These are phyloP conservation scores for Galerucella calmariensis DNA, from an alignment of 2,888 invertebrate genomes.

Conservation along the genomic window DNA sequence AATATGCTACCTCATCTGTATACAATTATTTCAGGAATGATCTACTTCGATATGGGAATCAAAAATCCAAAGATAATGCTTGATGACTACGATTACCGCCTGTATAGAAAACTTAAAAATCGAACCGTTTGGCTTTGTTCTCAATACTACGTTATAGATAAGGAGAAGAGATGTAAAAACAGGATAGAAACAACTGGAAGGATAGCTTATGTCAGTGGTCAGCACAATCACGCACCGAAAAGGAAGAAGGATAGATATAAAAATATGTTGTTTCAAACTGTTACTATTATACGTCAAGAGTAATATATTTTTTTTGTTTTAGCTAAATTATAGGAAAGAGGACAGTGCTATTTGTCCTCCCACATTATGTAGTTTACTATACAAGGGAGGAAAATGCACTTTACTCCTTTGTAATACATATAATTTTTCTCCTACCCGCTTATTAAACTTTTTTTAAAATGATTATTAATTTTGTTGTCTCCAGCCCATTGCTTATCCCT, in stretches of 20 bases:
- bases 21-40: slow-evolving; percentile 42
- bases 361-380: no score
- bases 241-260: slow-evolving; percentile 45
- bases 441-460: no score
- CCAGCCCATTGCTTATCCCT: no score
- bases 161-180: slow-evolving; percentile 46
- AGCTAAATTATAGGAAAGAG: no score
- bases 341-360: no score
- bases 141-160: slow-evolving; percentile 43
- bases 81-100: slow-evolving; percentile 46
- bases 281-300: slow-evolving; percentile 47
- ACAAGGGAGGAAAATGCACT: no score
- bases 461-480: no score
- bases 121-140: slow-evolving; percentile 50
- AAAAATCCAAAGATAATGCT: slow-evolving; percentile 52
- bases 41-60: slow-evolving; percentile 48
- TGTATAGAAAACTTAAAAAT: slow-evolving; percentile 45
- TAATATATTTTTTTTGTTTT: not conserved
- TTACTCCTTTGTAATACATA: no score
- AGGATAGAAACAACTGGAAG: slow-evolving; percentile 51
- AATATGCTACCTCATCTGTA: no score
- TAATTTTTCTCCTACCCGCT: no score
- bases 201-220: slow-evolving; percentile 47
- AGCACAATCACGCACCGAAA: slow-evolving; percentile 51
- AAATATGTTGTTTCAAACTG: slow-evolving; percentile 50